A percentile compares a stretch with the other conserved stretches of the same genome.
Evolutionary conservation across 2,888 invertebrate species (phyloP).

Genomic region (Sarcophaga rosellei): DNA sequence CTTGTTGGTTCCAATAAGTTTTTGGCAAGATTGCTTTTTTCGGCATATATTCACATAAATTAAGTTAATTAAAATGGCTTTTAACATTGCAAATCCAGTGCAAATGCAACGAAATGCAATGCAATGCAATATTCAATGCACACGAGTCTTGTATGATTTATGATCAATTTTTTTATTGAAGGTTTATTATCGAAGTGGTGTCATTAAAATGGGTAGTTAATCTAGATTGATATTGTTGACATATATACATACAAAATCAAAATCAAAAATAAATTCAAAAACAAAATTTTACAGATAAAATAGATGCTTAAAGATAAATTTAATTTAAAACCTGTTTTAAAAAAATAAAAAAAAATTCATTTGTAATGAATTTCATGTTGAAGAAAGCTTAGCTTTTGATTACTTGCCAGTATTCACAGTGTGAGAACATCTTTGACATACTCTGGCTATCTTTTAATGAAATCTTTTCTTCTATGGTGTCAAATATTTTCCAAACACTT

Average conservation of each 20-base stretch:
- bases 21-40: conserved; percentile 42
- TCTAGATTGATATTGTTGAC: conserved; percentile 51
- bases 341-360: not conserved
- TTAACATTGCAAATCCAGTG: conserved; percentile 44
- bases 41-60: conserved; percentile 53
- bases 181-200: conserved; percentile 45
- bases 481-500: conserved; percentile 59
- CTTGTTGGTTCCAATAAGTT: conserved; percentile 17
- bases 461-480: conserved; percentile 52
- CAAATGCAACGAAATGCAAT: not conserved
- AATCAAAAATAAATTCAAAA: not conserved
- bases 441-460: conserved; percentile 60
- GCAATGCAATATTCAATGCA: conserved; percentile 5
- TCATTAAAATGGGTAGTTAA: conserved; percentile 50
- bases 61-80: conserved; percentile 61
- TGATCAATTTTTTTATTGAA: conserved; percentile 53
- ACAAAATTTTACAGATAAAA: not conserved
- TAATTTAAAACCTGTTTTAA: not conserved
- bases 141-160: conserved; percentile 53
- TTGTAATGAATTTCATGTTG: not conserved
- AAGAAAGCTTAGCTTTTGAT: not conserved
- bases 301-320: not conserved
- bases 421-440: conserved; percentile 10
- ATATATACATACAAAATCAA: not conserved
- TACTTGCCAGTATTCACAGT: not conserved